Conservation (phyloP, 2,888 invertebrate species). For the Ptychoptera contaminata region DNA sequence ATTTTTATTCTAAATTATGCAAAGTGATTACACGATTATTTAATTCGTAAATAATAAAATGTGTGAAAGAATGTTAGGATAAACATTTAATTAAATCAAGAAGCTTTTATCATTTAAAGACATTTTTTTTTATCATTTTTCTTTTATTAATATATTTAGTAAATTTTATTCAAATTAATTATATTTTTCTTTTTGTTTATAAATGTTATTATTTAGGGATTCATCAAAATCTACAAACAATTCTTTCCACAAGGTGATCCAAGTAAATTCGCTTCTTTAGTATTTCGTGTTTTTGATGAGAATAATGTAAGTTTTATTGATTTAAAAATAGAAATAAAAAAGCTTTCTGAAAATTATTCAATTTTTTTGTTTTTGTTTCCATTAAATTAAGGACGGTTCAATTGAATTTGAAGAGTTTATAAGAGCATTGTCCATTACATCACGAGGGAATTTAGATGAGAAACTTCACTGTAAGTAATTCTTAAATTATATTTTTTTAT, state of each 20-base stretch:
- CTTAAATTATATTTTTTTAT: too few relatives aligned
- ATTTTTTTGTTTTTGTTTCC: slow-evolving; percentile 8
- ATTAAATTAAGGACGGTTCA: slow-evolving; percentile 71
- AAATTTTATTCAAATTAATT: slow-evolving; percentile 4
- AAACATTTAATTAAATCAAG: not conserved
- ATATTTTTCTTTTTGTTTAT: slow-evolving; percentile 6
- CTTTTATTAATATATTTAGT: not conserved
- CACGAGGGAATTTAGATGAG: slow-evolving; percentile 94
- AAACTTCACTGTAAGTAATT: slow-evolving; percentile 87
- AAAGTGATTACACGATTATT: too few relatives aligned
- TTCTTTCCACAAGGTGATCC: slow-evolving; percentile 99
- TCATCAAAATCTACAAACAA: slow-evolving; percentile 98
- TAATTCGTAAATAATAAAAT: too few relatives aligned
- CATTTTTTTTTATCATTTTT: too few relatives aligned
- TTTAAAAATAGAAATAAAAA: not conserved
- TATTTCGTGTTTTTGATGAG: slow-evolving; percentile 97
- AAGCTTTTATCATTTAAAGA: too few relatives aligned
- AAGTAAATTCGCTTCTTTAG: slow-evolving; percentile 93
- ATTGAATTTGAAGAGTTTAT: slow-evolving; percentile 99
- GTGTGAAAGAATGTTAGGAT: too few relatives aligned
- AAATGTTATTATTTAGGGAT: slow-evolving; percentile 64
- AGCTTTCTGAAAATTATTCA: slow-evolving; percentile 1
- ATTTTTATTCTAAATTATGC: too few relatives aligned
- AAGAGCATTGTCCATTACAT: slow-evolving; percentile 94
- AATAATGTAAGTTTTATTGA: slow-evolving; percentile 74